Conservation (phyloP, 2,797 vertebrate genomes). For the Sciurus carolinensis region DNA sequence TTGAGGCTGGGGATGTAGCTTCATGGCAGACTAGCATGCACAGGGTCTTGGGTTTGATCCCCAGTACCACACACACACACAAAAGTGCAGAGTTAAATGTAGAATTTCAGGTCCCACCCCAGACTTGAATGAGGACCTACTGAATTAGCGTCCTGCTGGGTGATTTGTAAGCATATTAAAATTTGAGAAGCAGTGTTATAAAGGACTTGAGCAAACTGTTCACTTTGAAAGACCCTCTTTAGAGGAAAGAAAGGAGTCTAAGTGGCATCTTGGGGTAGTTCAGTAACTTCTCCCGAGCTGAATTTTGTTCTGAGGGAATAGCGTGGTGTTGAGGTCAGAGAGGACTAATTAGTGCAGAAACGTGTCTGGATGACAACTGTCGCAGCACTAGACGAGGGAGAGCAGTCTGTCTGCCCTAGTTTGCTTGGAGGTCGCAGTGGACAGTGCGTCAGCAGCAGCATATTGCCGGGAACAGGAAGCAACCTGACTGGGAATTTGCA, state of each 20-base stretch:
- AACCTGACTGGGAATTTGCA: not conserved
- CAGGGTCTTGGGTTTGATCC: too few relatives aligned
- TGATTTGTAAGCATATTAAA: not conserved
- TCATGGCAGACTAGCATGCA: too few relatives aligned
- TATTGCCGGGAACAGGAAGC: not conserved
- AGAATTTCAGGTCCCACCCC: not conserved
- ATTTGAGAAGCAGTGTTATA: not conserved
- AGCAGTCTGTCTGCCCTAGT: not conserved
- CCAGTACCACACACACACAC: too few relatives aligned
- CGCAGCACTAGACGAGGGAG: not conserved
- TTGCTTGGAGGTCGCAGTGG: not conserved
- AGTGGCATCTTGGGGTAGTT: not conserved
- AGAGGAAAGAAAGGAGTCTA: constrained; percentile 7
- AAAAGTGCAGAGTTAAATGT: not conserved
- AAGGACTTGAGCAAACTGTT: not conserved
- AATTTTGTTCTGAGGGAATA: not conserved
- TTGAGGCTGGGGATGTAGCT: too few relatives aligned
- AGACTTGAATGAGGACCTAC: not conserved
- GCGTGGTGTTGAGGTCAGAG: not conserved
- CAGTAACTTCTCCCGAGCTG: not conserved
- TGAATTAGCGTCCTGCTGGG: not conserved
- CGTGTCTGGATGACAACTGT: not conserved
- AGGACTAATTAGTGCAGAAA: constrained; percentile 11
- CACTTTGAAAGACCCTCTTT: not conserved
- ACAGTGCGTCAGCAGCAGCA: not conserved